Percentiles rank a stretch among this genome's conserved stretches.
These are phyloP conservation scores for Mellilla xanthometata DNA, from an alignment of 2,888 invertebrate genomes.

Conservation along the genomic window DNA sequence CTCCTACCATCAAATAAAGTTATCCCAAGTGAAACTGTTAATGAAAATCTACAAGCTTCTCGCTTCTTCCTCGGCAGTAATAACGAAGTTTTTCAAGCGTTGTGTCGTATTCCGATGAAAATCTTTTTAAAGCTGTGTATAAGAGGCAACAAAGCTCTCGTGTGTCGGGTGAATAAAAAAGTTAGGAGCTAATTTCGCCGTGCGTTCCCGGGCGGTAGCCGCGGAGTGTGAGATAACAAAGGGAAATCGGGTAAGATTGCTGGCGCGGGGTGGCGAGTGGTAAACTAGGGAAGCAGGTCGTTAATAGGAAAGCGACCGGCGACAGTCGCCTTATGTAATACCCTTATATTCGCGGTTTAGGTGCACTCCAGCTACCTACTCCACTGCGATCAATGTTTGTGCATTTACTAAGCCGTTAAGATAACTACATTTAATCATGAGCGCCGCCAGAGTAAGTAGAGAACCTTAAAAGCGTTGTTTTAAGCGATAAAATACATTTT, in stretches of 20 bases:
- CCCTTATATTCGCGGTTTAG: constrained; percentile 22
- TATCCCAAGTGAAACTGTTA: constrained; percentile 13
- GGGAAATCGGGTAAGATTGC: constrained; percentile 42
- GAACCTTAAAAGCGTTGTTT: not conserved
- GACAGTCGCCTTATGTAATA: constrained; percentile 43
- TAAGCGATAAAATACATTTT: not conserved
- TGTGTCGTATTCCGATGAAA: constrained; percentile 26
- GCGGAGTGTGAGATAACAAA: constrained; percentile 48
- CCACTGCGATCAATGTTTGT: constrained; percentile 21
- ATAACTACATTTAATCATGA: not conserved
- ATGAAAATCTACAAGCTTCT: constrained; percentile 16
- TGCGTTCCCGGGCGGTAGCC: constrained; percentile 37
- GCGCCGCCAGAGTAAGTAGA: not conserved
- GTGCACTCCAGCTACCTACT: constrained; percentile 14
- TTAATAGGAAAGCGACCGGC: constrained; percentile 44
- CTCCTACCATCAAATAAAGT: constrained; percentile 6
- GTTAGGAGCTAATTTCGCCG: constrained; percentile 43
- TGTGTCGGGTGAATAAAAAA: constrained; percentile 40
- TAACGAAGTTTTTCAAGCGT: constrained; percentile 17
- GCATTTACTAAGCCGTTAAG: constrained; percentile 1
- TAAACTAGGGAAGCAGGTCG: constrained; percentile 46
- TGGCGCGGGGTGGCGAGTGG: constrained; percentile 41
- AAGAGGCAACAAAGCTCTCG: constrained; percentile 27
- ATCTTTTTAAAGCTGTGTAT: constrained; percentile 30
- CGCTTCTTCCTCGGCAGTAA: constrained; percentile 10